Conservation (phyloP, 2,797 vertebrate species). For the Sebastes nivosus region DNA sequence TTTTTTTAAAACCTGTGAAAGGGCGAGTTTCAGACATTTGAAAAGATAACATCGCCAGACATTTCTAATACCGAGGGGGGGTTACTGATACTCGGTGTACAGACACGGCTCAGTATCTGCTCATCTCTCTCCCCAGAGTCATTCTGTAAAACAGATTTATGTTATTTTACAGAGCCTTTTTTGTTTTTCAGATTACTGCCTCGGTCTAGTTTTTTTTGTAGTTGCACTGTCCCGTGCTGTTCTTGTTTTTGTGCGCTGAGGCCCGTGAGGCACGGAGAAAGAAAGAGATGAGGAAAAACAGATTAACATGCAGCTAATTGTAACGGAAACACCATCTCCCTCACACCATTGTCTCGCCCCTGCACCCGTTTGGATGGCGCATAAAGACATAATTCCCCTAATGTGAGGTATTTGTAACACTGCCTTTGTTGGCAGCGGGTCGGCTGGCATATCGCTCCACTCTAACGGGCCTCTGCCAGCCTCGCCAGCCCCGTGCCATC, state of each 20-base stretch:
- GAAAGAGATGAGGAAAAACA: constrained; percentile 23
- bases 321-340: constrained; percentile 56
- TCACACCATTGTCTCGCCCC: constrained; percentile 55
- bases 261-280: constrained; percentile 34
- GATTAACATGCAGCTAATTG: constrained; percentile 68
- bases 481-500: constrained; percentile 50
- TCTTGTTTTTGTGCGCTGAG: constrained; percentile 28
- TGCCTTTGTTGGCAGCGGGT: constrained; percentile 68
- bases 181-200: constrained; percentile 24
- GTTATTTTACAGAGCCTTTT: constrained; percentile 34
- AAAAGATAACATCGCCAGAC: constrained; percentile 60
- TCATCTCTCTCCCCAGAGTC: constrained; percentile 58
- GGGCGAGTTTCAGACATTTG: constrained; percentile 15
- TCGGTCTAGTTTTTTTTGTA: constrained; percentile 1
- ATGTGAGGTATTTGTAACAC: constrained; percentile 77
- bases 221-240: constrained; percentile 1
- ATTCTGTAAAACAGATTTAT: constrained; percentile 30
- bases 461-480: constrained; percentile 48
- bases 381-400: constrained; percentile 77
- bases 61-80: constrained; percentile 37
- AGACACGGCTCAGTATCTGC: constrained; percentile 32
- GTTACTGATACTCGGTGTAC: constrained; percentile 8
- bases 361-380: constrained; percentile 38
- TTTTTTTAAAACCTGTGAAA: constrained; percentile 14
- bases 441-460: constrained; percentile 45